Conservation (phyloP, 2,888 invertebrate genomes). For the Drosophila heteroneura region DNA sequence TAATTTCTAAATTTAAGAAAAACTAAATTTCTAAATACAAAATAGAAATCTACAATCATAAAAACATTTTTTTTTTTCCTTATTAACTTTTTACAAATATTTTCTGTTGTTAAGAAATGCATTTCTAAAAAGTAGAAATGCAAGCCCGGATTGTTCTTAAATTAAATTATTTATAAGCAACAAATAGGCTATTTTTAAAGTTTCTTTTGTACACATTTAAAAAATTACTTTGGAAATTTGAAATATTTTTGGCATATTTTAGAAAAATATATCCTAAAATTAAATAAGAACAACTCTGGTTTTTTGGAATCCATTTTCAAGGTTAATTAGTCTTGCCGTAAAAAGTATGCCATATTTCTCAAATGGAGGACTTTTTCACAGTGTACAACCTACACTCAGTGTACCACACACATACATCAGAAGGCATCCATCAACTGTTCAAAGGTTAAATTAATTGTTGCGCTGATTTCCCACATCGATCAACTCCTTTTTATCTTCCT, state of each 20-base stretch:
- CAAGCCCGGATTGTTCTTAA: background rate
- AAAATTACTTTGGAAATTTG: too few species aligned
- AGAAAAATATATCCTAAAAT: background rate
- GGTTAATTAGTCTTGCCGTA: background rate
- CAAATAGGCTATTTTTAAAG: too few species aligned
- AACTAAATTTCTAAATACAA: background rate
- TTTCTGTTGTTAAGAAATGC: background rate
- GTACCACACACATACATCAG: background rate
- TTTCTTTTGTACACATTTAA: too few species aligned
- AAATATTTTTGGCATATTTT: background rate
- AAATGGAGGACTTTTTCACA: background rate
- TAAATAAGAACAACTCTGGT: background rate
- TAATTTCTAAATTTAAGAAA: background rate
- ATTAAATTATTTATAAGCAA: too few species aligned
- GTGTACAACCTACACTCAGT: background rate
- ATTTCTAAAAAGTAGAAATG: background rate
- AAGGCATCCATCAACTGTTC: conserved; percentile 34
- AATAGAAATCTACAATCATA: background rate
- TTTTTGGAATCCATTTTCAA: background rate
- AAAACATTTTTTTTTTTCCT: background rate
- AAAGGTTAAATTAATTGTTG: conserved; percentile 55
- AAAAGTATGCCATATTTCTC: background rate
- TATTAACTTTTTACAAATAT: too few species aligned
- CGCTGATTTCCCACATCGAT: conserved; percentile 21
- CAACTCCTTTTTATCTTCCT: conserved; percentile 6